phyloP scores from a whole-genome alignment of 1,140 invertebrate species.

The Tigriopus japonicus region DNA sequence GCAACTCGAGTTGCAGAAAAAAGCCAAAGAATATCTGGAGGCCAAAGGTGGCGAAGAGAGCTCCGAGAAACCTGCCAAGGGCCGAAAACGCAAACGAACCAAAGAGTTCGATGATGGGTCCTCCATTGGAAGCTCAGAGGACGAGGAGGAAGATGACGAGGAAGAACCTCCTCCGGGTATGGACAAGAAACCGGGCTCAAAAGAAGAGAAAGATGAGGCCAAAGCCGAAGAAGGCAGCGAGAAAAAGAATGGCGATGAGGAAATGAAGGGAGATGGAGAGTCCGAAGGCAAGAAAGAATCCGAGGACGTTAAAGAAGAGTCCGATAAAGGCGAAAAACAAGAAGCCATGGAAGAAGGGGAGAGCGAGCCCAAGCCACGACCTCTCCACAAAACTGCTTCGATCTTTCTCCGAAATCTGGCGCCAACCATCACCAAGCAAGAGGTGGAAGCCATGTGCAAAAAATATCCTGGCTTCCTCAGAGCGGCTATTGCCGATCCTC shows the following conservation, averaged over 20 bases:
- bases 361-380: conserved; percentile 23
- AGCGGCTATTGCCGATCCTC: conserved; percentile 87
- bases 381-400: conserved; percentile 76
- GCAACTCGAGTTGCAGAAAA: conserved; percentile 19
- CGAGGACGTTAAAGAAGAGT: conserved; percentile 13
- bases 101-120: conserved; percentile 1
- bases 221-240: neutral
- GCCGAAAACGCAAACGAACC: conserved; percentile 3
- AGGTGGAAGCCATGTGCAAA: conserved; percentile 65
- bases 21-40: conserved; percentile 18
- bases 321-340: conserved; percentile 20
- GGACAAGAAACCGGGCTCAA: conserved; percentile 17
- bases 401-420: conserved; percentile 91
- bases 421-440: conserved; percentile 82
- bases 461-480: conserved; percentile 80
- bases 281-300: conserved; percentile 20
- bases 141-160: conserved; percentile 17
- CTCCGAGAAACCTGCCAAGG: conserved; percentile 21
- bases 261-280: conserved; percentile 19
- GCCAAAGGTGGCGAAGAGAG: conserved; percentile 18
- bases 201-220: conserved; percentile 8
- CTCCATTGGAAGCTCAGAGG: conserved; percentile 16
- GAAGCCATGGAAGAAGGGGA: conserved; percentile 24
- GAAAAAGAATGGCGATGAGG: conserved; percentile 12
- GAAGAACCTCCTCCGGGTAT: conserved; percentile 22